These are phyloP conservation scores for Epizoanthus rinbou DNA, from an alignment of 92 coral and sea anemone species.

Conservation along the genomic window DNA sequence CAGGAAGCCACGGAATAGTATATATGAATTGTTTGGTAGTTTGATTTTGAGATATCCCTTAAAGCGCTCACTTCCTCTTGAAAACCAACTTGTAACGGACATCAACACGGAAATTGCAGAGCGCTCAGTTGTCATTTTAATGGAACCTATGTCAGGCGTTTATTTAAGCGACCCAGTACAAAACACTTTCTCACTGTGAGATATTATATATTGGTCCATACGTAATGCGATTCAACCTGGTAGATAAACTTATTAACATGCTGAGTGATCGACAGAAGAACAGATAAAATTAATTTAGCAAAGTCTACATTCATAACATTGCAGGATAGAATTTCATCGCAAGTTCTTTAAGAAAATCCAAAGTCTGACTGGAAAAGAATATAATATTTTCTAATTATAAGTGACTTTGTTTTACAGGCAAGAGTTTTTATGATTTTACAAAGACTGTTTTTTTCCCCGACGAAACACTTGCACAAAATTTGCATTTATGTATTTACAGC, in stretches of 20 bases:
- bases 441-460: too few relatives aligned
- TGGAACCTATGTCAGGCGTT: neutral
- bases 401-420: too few relatives aligned
- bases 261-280: constrained; percentile 9
- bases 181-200: neutral
- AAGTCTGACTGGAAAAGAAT: too few relatives aligned
- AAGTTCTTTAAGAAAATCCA: neutral
- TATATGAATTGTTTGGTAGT: neutral
- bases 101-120: neutral
- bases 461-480: too few relatives aligned
- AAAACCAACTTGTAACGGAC: neutral
- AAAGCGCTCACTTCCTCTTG: neutral
- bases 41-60: neutral
- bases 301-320: neutral
- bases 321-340: neutral
- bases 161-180: neutral
- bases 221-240: neutral
- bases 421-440: too few relatives aligned
- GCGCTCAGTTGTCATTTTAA: constrained; percentile 2
- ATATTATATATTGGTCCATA: constrained; percentile 10
- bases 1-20: neutral
- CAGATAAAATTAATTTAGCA: constrained; percentile 10
- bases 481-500: too few relatives aligned
- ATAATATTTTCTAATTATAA: too few relatives aligned
- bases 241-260: constrained; percentile 8